phyloP scores from a whole-genome alignment of 1,140 invertebrate species.

The Neoseiulus cucumeris region DNA sequence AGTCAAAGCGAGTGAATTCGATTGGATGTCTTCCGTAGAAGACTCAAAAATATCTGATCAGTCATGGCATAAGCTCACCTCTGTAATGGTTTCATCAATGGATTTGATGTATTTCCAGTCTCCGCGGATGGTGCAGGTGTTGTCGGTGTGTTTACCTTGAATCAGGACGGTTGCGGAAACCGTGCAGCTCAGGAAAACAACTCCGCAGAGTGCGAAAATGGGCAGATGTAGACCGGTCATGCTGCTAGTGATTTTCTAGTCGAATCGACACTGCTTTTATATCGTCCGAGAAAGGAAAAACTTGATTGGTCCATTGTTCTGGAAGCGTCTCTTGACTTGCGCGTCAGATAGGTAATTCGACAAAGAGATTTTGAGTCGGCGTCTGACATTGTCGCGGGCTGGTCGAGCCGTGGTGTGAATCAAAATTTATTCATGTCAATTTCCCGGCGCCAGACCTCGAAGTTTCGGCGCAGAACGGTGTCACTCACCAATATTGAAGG shows the following conservation, averaged over 20 bases:
- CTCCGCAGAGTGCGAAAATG: not conserved
- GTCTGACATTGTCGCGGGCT: too few relatives aligned
- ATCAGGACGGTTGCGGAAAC: not conserved
- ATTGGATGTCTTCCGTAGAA: too few relatives aligned
- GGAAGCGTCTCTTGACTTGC: too few relatives aligned
- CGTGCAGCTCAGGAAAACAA: not conserved
- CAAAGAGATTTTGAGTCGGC: too few relatives aligned
- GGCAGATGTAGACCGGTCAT: not conserved
- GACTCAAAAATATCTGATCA: too few relatives aligned
- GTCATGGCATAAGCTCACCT: not conserved
- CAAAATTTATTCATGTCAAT: too few relatives aligned
- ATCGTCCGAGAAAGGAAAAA: not conserved
- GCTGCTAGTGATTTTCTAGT: not conserved
- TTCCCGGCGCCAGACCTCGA: too few relatives aligned
- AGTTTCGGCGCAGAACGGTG: too few relatives aligned
- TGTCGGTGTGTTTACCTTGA: conserved; percentile 1
- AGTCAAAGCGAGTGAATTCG: too few relatives aligned
- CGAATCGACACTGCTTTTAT: not conserved
- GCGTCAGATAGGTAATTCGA: too few relatives aligned
- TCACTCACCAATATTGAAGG: too few relatives aligned
- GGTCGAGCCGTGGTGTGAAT: too few relatives aligned
- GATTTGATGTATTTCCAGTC: conserved; percentile 7
- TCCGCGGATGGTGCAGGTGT: not conserved
- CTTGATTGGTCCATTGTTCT: not conserved
- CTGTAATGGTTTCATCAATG: not conserved